Percentiles rank a stretch among this genome's conserved stretches.
Evolutionary conservation across 2,113 vertebrate species (phyloP).

Genomic region (Scartelaos histophorus): DNA sequence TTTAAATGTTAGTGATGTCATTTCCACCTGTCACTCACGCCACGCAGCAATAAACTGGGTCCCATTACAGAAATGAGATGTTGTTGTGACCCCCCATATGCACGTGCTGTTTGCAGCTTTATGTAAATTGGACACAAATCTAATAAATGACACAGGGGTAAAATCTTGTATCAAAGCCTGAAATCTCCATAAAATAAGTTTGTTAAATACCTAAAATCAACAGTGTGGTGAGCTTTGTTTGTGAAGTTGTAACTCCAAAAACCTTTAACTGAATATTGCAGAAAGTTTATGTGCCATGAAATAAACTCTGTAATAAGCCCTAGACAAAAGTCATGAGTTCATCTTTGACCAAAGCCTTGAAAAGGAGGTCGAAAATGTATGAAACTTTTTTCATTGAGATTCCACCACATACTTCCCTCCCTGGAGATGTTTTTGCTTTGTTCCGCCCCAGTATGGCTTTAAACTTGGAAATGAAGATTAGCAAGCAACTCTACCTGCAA

Average conservation of each 20-base stretch:
- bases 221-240: background rate
- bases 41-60: conserved; percentile 56
- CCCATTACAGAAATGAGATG: conserved; percentile 76
- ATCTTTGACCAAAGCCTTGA: background rate
- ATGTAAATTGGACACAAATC: conserved; percentile 45
- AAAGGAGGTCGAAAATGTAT: background rate
- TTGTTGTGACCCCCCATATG: conserved; percentile 52
- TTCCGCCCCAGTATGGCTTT: background rate
- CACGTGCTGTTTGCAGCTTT: conserved; percentile 23
- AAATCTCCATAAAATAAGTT: conserved; percentile 2
- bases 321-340: background rate
- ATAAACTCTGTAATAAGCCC: background rate
- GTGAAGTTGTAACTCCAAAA: background rate
- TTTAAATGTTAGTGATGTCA: conserved; percentile 73
- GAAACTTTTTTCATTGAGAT: background rate
- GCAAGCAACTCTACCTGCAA: too few relatives aligned
- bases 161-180: background rate
- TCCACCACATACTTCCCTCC: too few relatives aligned
- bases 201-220: background rate
- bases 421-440: too few relatives aligned
- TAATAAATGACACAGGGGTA: conserved; percentile 9
- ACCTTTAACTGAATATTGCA: background rate
- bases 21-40: conserved; percentile 70
- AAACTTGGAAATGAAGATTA: background rate
- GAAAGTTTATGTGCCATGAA: background rate